Base-by-base conservation (phyloP, 2,888 invertebrate species). In the Mesoligia furuncula region DNA sequence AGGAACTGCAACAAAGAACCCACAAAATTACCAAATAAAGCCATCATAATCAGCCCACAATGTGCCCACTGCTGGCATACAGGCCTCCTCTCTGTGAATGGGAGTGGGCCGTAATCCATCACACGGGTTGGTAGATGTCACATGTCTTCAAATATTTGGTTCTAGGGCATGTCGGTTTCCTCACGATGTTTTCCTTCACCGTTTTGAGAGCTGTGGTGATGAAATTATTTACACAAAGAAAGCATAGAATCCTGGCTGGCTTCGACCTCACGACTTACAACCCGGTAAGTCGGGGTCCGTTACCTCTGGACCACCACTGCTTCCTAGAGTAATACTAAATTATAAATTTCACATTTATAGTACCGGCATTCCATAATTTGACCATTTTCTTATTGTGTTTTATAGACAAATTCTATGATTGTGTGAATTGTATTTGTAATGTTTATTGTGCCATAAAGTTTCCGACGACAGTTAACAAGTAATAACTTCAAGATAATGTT, bases 401-500 rank as follows among this genome's bases (percentile, higher is more conserved):
- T 15, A 17, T 24, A 24, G 9, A 51, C 6, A 6, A 70, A 54
- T n/a, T n/a, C 39, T 31, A 7, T 42, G 1, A 24, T 20, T 17
- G 15, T 51, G 20, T 39, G 15, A 45, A 51, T 65, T 48, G 20
- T 45, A 36, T 65, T 39, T 57, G 39, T 45, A 57, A 73, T 65
- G n/a, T 27, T 39, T 27, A 62, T 51, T 20, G 20, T 51, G 20
- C 3, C 31, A 27, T 69, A 62, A 75, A 78, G 0, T 78, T 77
- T 69, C 62, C 45, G 54, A 57, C 11, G 24, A 11, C 9, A 15
- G 24, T 79, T 48, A 69, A 27, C 36, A 17, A 48, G 45, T n/a
- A 31, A 79, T 78, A 79, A 78, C 2, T 54, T 36, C 6, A 36
- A 65, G 20, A 36, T 27, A 36, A 57, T 57, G 57, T 76, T 54